These are phyloP conservation scores for Odontothrips loti DNA, from an alignment of 2,888 invertebrate genomes.

Conservation along the genomic window DNA sequence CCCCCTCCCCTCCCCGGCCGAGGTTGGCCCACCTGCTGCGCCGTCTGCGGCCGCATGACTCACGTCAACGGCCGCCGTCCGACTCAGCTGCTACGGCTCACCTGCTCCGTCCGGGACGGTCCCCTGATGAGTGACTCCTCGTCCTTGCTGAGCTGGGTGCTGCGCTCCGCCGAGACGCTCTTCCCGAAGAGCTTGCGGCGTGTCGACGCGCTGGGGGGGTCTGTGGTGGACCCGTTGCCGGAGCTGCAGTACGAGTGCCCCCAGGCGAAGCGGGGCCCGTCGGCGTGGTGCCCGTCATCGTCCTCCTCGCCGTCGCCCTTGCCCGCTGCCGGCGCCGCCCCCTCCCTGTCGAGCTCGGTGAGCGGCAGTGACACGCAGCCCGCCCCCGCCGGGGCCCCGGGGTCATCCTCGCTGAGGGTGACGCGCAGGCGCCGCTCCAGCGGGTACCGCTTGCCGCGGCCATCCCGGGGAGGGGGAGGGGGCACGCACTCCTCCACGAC, in stretches of 20 bases:
- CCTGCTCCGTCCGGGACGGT: not conserved
- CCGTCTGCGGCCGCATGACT: not conserved
- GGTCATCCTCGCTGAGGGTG: not conserved
- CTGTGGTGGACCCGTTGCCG: not conserved
- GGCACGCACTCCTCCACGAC: constrained; percentile 9
- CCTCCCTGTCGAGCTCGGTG: not conserved
- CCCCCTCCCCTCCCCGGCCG: not conserved
- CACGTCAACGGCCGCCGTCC: not conserved
- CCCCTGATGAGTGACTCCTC: not conserved
- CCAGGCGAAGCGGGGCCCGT: not conserved
- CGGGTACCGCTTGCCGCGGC: not conserved
- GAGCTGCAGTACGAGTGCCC: not conserved
- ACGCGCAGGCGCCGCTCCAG: not conserved
- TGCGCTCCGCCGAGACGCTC: constrained; percentile 6
- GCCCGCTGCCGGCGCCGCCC: not conserved
- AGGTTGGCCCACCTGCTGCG: not conserved
- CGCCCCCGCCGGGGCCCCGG: not conserved
- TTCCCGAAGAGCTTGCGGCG: not conserved
- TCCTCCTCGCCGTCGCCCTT: not conserved
- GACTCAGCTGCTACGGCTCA: too few relatives aligned
- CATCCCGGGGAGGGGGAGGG: not conserved
- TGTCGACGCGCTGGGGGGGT: not conserved
- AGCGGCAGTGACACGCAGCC: not conserved
- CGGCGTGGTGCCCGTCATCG: not conserved
- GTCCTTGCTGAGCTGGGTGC: not conserved